These are phyloP conservation scores for Brachionichthys hirsutus DNA, from an alignment of 2,113 vertebrate genomes.

Conservation along the genomic window DNA sequence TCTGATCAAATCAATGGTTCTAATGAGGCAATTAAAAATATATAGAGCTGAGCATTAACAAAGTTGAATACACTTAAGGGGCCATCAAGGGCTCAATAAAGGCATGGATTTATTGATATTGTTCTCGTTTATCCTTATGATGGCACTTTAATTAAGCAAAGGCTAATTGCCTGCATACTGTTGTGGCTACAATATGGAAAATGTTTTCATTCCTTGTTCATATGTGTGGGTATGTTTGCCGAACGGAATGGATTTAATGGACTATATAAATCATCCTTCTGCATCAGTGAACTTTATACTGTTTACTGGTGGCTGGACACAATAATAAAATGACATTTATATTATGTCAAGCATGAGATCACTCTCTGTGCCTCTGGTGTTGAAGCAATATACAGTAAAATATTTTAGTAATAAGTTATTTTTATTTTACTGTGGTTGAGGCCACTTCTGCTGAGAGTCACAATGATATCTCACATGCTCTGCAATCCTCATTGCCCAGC, in stretches of 20 bases:
- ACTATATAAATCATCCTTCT: constrained; percentile 33
- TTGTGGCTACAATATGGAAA: constrained; percentile 33
- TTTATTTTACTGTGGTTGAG: background rate
- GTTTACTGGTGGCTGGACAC: constrained; percentile 29
- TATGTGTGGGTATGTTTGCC: constrained; percentile 29
- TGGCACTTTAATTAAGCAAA: constrained; percentile 49
- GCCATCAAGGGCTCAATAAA: constrained; percentile 51
- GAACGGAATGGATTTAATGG: constrained; percentile 25
- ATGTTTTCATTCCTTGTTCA: constrained; percentile 42
- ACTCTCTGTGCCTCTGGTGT: constrained; percentile 2
- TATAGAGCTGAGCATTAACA: constrained; percentile 57
- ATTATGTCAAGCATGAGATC: constrained; percentile 6
- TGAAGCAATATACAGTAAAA: constrained; percentile 3
- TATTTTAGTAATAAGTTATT: background rate
- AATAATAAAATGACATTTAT: constrained; percentile 34
- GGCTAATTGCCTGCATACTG: constrained; percentile 47
- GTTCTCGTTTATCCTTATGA: constrained; percentile 61
- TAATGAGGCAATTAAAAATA: constrained; percentile 68
- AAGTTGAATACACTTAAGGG: constrained; percentile 58
- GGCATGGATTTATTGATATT: constrained; percentile 47
- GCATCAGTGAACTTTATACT: constrained; percentile 37
- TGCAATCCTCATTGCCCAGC: too few relatives aligned
- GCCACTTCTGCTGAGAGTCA: too few relatives aligned
- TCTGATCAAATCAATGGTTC: constrained; percentile 60
- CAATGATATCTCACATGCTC: too few relatives aligned